Percentiles rank a stretch among this genome's conserved stretches.
phyloP scores from a whole-genome alignment of 2,888 invertebrate species.

The Caenorhabditis doughertyi region DNA sequence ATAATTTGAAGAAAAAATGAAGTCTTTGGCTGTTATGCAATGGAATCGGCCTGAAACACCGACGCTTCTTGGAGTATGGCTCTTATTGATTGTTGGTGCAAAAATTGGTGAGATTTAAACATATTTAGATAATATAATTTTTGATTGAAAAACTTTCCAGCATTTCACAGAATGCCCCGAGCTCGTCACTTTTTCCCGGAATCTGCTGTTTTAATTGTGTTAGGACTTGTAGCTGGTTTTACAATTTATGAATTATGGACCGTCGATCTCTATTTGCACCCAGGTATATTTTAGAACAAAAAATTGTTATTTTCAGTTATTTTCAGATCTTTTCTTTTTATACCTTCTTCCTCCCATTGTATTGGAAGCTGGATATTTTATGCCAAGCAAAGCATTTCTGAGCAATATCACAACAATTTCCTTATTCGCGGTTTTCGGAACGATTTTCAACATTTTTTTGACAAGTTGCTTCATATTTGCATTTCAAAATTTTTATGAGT shows the following conservation, averaged over 20 bases:
- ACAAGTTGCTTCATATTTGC: slow-evolving; percentile 82
- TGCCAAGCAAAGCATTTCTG: slow-evolving; percentile 98
- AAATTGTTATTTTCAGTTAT: neutral
- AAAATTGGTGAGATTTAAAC: slow-evolving; percentile 60
- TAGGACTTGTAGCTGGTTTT: slow-evolving; percentile 71
- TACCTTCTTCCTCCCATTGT: slow-evolving; percentile 99
- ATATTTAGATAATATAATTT: neutral
- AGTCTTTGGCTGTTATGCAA: slow-evolving; percentile 38
- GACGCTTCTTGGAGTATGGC: slow-evolving; percentile 73
- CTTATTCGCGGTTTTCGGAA: slow-evolving; percentile 93
- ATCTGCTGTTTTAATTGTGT: slow-evolving; percentile 72
- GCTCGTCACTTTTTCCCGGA: slow-evolving; percentile 73
- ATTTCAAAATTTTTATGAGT: slow-evolving; percentile 68
- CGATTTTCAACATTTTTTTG: slow-evolving; percentile 92
- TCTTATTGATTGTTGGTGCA: slow-evolving; percentile 73
- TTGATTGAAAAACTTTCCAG: too few species aligned
- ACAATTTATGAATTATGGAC: slow-evolving; percentile 69
- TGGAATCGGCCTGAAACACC: slow-evolving; percentile 80
- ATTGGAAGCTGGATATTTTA: slow-evolving; percentile 97
- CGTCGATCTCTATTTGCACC: slow-evolving; percentile 73
- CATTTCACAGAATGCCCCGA: slow-evolving; percentile 66
- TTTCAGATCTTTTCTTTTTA: slow-evolving; percentile 93
- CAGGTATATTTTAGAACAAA: slow-evolving; percentile 56
- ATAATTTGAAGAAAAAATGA: slow-evolving; percentile 9
- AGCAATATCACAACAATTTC: slow-evolving; percentile 95